Evolutionary conservation across 2,888 invertebrate species (phyloP), one percentile per base, ranked within the genome.

Genomic region (Camponotus fellah): DNA sequence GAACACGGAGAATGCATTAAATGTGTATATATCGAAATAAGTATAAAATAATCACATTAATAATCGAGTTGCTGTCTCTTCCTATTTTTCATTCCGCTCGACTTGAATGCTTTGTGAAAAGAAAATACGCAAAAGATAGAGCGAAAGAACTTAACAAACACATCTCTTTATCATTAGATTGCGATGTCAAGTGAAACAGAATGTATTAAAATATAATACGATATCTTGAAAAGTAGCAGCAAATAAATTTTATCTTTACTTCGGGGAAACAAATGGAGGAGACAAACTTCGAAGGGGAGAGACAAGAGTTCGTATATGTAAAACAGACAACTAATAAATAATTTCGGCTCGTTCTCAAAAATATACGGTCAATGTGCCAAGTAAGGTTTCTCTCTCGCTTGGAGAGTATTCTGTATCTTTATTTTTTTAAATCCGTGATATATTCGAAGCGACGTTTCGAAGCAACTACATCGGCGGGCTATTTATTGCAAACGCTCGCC

Each of bases 1-100:
- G 71, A 21, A 69, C 79, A 80, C 21, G 72, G 60, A 60, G 58
- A 80, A 46, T 37, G 46, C 74, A 72, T 72, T 80, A 72, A 69
- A 60, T 14, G 43, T 34, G 43, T 17, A 12, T 14, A 80, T 72
- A 60, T 80, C 37, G 72, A 4, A 60, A 80, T 46, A 46, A 80
- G 37, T 60, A 46, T 60, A 72, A 80, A 60, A 80, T 68, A 37
- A 56, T 1, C 58, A 58, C 17, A 34, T 8, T 71, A 58, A 71
- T 40, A 56, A 58, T 68, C 14, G 14, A 56, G 10, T 77, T 32
- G n/a, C 56, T 32, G 9, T 75, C 21, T 46, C 21, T 10, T 37
- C 21, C 32, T 14, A 26, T 68, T 46, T 60, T 32, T 46, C 2
- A 8, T 17, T 21, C 43, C 17, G 26, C 2, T 32, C 4, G 26